These are phyloP conservation scores for Ptychochromis oligacanthus DNA, from an alignment of 2,113 vertebrate species.

Conservation along the genomic window DNA sequence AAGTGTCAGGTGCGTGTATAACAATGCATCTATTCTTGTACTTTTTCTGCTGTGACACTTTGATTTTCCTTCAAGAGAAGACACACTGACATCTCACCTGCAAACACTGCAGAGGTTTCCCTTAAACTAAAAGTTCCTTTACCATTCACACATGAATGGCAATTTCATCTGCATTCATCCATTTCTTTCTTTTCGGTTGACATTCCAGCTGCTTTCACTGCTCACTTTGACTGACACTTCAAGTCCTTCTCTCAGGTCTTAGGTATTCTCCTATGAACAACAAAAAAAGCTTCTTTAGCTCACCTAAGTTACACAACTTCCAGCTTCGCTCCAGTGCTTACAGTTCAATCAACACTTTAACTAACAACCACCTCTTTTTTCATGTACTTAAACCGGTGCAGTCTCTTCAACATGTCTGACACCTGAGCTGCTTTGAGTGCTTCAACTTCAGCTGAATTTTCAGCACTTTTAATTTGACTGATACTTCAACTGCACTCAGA, in stretches of 20 bases:
- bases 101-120: background rate
- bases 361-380: background rate
- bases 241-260: background rate
- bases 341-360: background rate
- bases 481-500: background rate
- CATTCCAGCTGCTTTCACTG: conserved; percentile 1
- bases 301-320: background rate
- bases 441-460: background rate
- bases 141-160: background rate
- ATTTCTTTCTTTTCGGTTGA: background rate
- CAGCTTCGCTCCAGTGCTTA: background rate
- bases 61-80: background rate
- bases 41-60: background rate
- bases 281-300: background rate
- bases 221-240: conserved; percentile 21
- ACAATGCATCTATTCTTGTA: background rate
- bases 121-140: conserved; percentile 2
- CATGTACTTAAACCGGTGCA: background rate
- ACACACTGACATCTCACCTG: background rate
- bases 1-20: background rate
- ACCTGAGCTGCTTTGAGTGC: background rate
- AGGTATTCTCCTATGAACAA: background rate
- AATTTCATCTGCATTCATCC: background rate
- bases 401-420: conserved; percentile 2
- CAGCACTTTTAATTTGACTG: conserved; percentile 1